Evolutionary conservation across 2,888 invertebrate species (phyloP).

Genomic region (Tenthredo scrophulariae): DNA sequence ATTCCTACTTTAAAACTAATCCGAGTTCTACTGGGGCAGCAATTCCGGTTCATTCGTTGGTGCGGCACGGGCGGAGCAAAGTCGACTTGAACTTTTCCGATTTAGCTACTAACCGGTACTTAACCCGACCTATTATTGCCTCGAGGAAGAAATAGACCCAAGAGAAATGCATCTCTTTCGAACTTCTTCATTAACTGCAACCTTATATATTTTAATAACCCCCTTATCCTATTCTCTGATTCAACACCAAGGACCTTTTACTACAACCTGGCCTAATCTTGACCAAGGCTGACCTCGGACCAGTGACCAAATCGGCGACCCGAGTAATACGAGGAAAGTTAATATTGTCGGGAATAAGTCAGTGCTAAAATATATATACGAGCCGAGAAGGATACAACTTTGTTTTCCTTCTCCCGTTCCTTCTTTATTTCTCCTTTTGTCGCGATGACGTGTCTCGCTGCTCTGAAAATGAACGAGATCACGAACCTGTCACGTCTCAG

Average conservation of each 20-base stretch:
- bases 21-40: constrained; percentile 62
- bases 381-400: not conserved
- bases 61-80: not conserved
- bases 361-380: constrained; percentile 34
- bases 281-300: not conserved
- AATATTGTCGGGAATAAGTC: constrained; percentile 31
- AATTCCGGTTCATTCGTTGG: constrained; percentile 41
- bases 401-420: not conserved
- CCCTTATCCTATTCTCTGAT: not conserved
- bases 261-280: constrained; percentile 12
- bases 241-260: not conserved
- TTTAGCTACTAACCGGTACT: constrained; percentile 49
- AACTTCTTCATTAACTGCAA: constrained; percentile 19
- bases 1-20: constrained; percentile 68
- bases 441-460: not conserved
- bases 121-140: constrained; percentile 49
- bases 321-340: constrained; percentile 12
- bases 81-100: constrained; percentile 52
- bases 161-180: constrained; percentile 33
- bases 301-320: constrained; percentile 18
- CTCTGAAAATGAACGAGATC: constrained; percentile 13
- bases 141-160: constrained; percentile 21
- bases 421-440: not conserved
- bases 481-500: not conserved
- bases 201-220: constrained; percentile 35